Evolutionary conservation across 2,797 vertebrate genomes (phyloP).

Genomic region (Decapterus maruadsi): DNA sequence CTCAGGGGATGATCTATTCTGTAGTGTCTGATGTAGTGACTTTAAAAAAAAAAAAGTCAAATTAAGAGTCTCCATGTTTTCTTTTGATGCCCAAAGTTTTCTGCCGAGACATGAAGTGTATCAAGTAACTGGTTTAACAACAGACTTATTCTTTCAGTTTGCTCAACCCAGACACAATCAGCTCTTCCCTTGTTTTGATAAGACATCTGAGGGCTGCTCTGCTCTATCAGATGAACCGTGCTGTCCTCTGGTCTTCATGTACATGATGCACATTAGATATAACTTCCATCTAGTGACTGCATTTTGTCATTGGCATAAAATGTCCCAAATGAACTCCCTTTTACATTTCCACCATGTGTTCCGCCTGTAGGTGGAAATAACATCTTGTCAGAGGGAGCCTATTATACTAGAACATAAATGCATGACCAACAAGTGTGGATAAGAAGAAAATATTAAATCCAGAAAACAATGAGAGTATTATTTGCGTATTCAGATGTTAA

Average conservation of each 20-base stretch:
- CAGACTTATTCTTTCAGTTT: conserved; percentile 16
- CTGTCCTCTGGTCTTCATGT: neutral
- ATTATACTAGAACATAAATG: neutral
- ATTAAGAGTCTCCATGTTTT: neutral
- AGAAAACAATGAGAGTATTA: conserved; percentile 10
- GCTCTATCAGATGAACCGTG: neutral
- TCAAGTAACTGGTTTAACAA: conserved; percentile 43
- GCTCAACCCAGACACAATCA: conserved; percentile 4
- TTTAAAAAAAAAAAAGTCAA: neutral
- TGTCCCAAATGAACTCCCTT: neutral
- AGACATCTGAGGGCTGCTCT: neutral
- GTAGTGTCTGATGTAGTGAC: neutral
- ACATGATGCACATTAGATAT: neutral
- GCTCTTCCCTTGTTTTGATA: neutral
- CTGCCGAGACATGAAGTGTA: conserved; percentile 17
- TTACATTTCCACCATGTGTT: neutral
- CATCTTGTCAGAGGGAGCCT: neutral
- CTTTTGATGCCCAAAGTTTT: conserved; percentile 19
- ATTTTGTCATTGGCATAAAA: neutral
- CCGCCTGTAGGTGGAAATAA: neutral
- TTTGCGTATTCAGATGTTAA: conserved; percentile 11
- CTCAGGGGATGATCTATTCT: neutral
- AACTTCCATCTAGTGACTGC: neutral
- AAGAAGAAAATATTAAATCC: neutral
- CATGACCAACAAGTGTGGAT: neutral